Evolutionary conservation across 2,113 vertebrate species (phyloP), one percentile per base, ranked within the genome.

Genomic region (Sterrhoptilus dennistouni): DNA sequence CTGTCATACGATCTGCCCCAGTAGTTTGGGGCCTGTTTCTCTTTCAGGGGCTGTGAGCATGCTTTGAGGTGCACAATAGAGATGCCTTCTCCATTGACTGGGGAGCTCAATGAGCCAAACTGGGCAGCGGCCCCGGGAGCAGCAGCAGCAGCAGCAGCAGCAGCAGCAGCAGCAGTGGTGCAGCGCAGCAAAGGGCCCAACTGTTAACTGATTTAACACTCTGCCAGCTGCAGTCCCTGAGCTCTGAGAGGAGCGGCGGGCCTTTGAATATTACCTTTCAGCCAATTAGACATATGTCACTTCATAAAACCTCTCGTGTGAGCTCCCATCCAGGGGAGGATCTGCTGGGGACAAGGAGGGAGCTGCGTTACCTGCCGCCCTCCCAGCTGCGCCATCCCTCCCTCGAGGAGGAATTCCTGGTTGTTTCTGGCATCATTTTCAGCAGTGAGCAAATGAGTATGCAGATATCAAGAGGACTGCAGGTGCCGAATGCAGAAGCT

Each of bases 161-260:
- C 96, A 93, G 94, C 90, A 95, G 90, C 95, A 93, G 96, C 95
- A 95, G 97, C 95, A 97, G 96, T 71, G 96, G 96, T 95, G 97
- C 96, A 97, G 96, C 88, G 69, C 89, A 40, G 96, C 65, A 93
- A 94, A 94, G 94, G 91, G 90, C 96, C 96, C 97, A 96, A 95
- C 96, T 97, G 97, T 97, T 97, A 65, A 72, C 95, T 97, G 97
- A 97, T 97, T 97, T 97, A 97, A 96, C 97, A 97, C 96, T 95
- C 90, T 93, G 96, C 93, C 96, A 97, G 97, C 97, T 97, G 97
- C 96, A 96, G 95, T 95, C 95, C 97, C 97, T 97, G 96, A 74
- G 88, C 89, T 69, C 91, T 17, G 80, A 77, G 93, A 94, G 83
- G 45, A 81, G 93, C 82, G 83, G 89, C 40, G 3, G 64, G 25